A percentile compares a stretch with the other conserved stretches of the same genome.
phyloP scores from a whole-genome alignment of 2,888 invertebrate genomes.

The Drosophila setosimentum region DNA sequence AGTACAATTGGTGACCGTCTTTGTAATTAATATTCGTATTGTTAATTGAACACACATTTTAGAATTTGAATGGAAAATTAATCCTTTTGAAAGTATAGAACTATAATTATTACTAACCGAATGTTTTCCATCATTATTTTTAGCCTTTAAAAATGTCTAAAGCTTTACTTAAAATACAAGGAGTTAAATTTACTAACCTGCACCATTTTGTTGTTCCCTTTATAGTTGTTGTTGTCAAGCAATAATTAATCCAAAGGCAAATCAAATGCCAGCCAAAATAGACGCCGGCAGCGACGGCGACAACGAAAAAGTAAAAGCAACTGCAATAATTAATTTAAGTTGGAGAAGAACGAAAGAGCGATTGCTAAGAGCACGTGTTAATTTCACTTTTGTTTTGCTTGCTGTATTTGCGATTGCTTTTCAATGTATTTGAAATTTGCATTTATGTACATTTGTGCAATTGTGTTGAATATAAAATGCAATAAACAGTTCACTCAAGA shows the following conservation, averaged over 20 bases:
- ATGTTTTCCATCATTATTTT: not conserved
- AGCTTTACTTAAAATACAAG: not conserved
- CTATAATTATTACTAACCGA: not conserved
- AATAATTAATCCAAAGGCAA: conserved; percentile 52
- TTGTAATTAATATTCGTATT: too few relatives aligned
- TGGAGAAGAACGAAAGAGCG: conserved; percentile 4
- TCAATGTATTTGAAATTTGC: conserved; percentile 35
- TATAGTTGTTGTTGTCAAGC: conserved; percentile 26
- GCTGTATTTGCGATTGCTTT: conserved; percentile 34
- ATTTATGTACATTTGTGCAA: conserved; percentile 35
- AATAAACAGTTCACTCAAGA: conserved; percentile 29
- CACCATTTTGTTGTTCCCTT: conserved; percentile 67
- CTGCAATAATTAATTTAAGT: conserved; percentile 22
- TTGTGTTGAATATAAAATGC: conserved; percentile 34
- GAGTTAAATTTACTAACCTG: conserved; percentile 67
- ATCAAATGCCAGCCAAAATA: conserved; percentile 30
- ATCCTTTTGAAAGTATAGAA: not conserved
- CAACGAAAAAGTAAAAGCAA: conserved; percentile 55
- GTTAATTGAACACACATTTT: too few relatives aligned
- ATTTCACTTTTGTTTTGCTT: conserved; percentile 67
- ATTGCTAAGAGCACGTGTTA: conserved; percentile 65
- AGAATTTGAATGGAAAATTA: too few relatives aligned
- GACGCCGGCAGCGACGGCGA: conserved; percentile 44
- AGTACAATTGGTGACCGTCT: too few relatives aligned
- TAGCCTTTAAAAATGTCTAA: not conserved